Base-by-base conservation (phyloP, 2,888 invertebrate genomes). In the Leucoma salicis region DNA sequence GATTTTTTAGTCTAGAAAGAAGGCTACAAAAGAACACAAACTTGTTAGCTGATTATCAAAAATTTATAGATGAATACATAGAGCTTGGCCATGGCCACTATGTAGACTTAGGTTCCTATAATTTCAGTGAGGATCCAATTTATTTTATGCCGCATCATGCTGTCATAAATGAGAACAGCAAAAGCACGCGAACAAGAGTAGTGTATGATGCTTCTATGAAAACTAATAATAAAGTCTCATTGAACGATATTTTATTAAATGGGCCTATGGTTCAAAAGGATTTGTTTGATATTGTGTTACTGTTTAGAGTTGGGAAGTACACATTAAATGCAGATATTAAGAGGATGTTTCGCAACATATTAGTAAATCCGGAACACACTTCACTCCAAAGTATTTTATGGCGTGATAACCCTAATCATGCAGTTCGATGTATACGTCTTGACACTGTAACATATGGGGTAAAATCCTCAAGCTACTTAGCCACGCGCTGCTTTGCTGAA, bases 401-500 rank as follows among this genome's bases (percentile, higher is more conserved):
- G 34, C 12, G 34, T 2, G 24, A 34, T 10, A 10, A 12, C 4
- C 34, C 34, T 13, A 5, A 25, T 8, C 8, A 34, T 10, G 1
- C 0, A 14, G 8, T 34, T 13, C 24, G 13, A 11, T 34, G 24
- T 13, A 6, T 34, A 6, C 34, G 24, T 5, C 14, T 34, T 7
- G 11, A 33, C 10, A 33, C 33, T 11, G 21, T 33, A 12, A 33
- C 33, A 12, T 33, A 33, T 33, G 33, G 33, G 2, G 6, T 33
- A 13, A 33, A 34, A n/a, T 13, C 13, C n/a, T 34, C 24, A 11
- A 5, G 13, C 14, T 34, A 11, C n/a, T 18, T 34, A 7, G 24
- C 34, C 5, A 34, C 34, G 6, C 12, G 34, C 2, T 34, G 34
- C 14, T 18, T 34, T 2, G 11, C 6, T 3, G 24, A 24, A 14